phyloP scores from a whole-genome alignment of 2,113 vertebrate genomes.

The Eptesicus fuscus region DNA sequence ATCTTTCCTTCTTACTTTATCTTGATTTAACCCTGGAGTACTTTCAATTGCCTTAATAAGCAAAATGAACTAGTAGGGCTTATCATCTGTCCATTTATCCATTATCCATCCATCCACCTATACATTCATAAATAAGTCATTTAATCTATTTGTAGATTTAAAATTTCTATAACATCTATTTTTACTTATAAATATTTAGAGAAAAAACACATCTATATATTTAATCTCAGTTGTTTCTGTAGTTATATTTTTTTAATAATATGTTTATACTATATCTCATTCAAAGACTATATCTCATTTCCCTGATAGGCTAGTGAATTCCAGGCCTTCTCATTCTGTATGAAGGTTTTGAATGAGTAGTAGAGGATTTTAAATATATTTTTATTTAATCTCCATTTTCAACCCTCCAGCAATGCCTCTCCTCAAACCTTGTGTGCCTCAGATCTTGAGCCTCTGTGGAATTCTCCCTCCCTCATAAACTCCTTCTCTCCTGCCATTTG shows the following conservation, averaged over 20 bases:
- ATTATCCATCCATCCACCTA: not conserved
- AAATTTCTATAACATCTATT: not conserved
- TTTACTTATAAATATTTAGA: not conserved
- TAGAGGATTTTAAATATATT: not conserved
- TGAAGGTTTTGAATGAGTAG: not conserved
- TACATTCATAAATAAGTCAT: not conserved
- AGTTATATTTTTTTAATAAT: not conserved
- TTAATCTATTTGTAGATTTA: not conserved
- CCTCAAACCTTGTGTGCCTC: not conserved
- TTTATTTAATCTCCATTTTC: not conserved
- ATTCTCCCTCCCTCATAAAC: not conserved
- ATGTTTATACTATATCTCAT: not conserved
- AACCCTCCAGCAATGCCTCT: not conserved
- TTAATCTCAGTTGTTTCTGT: not conserved
- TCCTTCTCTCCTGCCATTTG: not conserved
- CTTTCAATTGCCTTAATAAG: not conserved
- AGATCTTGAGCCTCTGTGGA: not conserved
- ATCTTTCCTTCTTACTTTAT: not conserved
- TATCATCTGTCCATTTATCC: not conserved
- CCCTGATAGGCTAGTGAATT: not conserved
- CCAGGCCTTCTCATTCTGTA: not conserved
- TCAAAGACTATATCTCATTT: not conserved
- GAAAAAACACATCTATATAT: not conserved
- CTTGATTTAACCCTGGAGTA: not conserved
- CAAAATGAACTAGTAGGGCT: not conserved